Evolutionary conservation across 1,140 invertebrate genomes (phyloP).

Genomic region (Aricia agestis): DNA sequence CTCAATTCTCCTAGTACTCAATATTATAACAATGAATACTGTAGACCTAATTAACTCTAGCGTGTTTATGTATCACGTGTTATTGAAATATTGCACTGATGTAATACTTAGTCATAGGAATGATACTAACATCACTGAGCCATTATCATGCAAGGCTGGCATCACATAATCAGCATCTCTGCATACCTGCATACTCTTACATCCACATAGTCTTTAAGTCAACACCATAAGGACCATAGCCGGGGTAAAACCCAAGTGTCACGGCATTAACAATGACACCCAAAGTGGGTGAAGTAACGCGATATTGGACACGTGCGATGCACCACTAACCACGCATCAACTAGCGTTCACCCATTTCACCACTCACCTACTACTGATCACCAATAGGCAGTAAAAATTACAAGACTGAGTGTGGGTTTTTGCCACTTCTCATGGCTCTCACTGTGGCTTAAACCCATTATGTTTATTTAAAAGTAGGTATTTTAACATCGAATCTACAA

Average conservation of each 20-base stretch:
- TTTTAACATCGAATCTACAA: no score
- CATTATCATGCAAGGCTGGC: not conserved
- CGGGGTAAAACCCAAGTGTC: not conserved
- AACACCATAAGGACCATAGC: not conserved
- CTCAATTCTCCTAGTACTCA: no score
- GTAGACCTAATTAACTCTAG: no score
- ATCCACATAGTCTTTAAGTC: not conserved
- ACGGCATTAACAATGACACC: not conserved
- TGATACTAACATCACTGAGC: not conserved
- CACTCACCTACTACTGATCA: not conserved
- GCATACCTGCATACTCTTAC: not conserved
- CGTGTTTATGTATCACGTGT: not conserved
- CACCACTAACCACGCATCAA: not conserved
- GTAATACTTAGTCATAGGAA: not conserved
- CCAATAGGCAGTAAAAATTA: no score
- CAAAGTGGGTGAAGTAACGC: not conserved
- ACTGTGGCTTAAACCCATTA: no score
- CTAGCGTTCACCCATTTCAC: conserved; percentile 4
- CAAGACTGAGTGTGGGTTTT: no score
- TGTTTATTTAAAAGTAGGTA: no score
- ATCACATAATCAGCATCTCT: not conserved
- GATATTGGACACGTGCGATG: not conserved
- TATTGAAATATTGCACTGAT: not conserved
- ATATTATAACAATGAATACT: no score
- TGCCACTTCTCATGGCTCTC: no score